Base-by-base conservation (phyloP, 2,888 invertebrate genomes). In the Piscicola geometra region DNA sequence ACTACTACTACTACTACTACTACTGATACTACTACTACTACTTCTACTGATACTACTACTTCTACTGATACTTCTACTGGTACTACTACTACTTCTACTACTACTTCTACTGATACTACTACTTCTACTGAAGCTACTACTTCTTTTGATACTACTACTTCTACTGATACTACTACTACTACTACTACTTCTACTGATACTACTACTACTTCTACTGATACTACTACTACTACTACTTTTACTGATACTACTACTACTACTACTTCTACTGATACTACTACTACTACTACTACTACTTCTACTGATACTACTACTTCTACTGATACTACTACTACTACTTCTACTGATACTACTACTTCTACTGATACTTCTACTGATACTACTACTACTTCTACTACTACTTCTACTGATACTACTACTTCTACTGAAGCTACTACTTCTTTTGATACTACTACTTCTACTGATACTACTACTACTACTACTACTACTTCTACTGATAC, bases 91-190 rank as follows among this genome's bases (percentile, higher is more conserved):
- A 72, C 30, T 72, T 28, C 56, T 50, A 72, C 30, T 72, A 72
- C 56, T 72, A 72, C 30, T 72, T 52, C 56, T 72, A 72, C 56
- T 72, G 52, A 28, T 72, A 72, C 56, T 72, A 56, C 56, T 72
- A 72, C 56, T 72, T 52, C 30, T 56, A 72, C 56, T 72, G 18
- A 28, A 52, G 30, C 56, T 72, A 72, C 56, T 50, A 52, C 15
- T 52, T 28, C n/a, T 72, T 52, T 32, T 72, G 18, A 28, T 72
- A 56, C 56, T 72, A 72, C 56, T 52, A 72, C 56, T 72, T 52
- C 56, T 72, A 52, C 56, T 52, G 52, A 28, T 50, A 72, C 52
- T 52, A 52, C 25, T 72, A 25, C 30, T 52, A 52, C 52, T 72
- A 56, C 52, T 52, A 72, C 52, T 52, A 30, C 52, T 72, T 52